Conservation (phyloP, 2,888 invertebrate genomes). For the Cephalotes varians region DNA sequence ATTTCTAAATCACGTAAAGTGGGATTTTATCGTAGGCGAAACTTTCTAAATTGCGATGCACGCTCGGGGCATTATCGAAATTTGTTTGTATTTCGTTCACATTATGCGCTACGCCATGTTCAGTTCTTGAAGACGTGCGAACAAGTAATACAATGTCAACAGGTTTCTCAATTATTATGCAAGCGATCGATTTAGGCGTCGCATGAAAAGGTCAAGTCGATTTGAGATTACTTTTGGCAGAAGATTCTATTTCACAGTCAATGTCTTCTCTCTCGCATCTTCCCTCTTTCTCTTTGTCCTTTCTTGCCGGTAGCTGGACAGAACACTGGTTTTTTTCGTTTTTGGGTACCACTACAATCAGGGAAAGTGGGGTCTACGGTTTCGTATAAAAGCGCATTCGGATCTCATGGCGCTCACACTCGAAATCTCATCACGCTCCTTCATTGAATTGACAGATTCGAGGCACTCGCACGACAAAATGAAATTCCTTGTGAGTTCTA, state of each 20-base stretch:
- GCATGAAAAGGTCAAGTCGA: conserved; percentile 78
- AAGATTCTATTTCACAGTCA: conserved; percentile 63
- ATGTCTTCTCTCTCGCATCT: conserved; percentile 35
- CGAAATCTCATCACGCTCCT: conserved; percentile 70
- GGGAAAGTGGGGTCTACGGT: conserved; percentile 78
- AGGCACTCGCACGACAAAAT: conserved; percentile 73
- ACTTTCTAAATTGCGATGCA: conserved; percentile 3
- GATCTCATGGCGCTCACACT: conserved; percentile 76
- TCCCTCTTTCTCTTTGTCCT: conserved; percentile 57
- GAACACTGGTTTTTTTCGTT: conserved; percentile 59
- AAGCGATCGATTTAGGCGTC: conserved; percentile 76
- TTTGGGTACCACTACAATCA: conserved; percentile 64
- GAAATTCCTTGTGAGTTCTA: conserved; percentile 81
- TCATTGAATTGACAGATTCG: conserved; percentile 62
- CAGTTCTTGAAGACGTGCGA: background rate
- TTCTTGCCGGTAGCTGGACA: background rate
- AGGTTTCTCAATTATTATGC: conserved; percentile 68
- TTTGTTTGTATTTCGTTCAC: background rate
- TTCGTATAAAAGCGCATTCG: conserved; percentile 81
- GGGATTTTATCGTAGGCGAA: background rate
- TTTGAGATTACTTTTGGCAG: conserved; percentile 78
- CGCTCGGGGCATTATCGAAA: background rate
- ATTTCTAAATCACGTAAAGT: background rate
- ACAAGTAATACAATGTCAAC: conserved; percentile 48
- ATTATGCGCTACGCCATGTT: background rate